Conservation (phyloP, 2,113 vertebrate genomes). For the Dissostichus mawsoni region DNA sequence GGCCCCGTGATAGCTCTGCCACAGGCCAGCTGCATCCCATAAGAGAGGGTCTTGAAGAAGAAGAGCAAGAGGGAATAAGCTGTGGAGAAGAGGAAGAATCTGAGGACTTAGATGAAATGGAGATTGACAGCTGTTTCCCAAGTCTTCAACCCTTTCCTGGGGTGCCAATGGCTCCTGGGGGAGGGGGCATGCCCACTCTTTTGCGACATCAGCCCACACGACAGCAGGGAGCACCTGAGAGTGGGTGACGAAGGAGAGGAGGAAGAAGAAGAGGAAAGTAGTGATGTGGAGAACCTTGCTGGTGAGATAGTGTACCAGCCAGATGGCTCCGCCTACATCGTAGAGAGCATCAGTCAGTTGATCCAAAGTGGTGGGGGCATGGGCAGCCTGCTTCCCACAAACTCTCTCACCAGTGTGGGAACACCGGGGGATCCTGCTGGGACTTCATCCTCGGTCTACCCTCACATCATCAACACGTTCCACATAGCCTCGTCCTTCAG, state of each 20-base stretch:
- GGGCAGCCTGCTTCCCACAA: conserved; percentile 88
- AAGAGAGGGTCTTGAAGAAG: conserved; percentile 85
- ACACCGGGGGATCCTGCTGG: conserved; percentile 89
- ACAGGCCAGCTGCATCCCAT: conserved; percentile 77
- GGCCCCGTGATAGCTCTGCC: conserved; percentile 72
- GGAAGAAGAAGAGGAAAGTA: conserved; percentile 93
- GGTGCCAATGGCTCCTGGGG: conserved; percentile 81
- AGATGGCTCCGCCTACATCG: conserved; percentile 98
- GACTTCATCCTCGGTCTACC: conserved; percentile 92
- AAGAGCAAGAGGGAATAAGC: conserved; percentile 87
- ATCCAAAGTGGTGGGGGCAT: conserved; percentile 90
- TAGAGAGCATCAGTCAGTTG: conserved; percentile 98
- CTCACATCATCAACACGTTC: conserved; percentile 99
- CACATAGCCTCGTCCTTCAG: conserved; percentile 99
- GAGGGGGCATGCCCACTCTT: conserved; percentile 83
- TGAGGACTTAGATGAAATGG: conserved; percentile 94
- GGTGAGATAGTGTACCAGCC: conserved; percentile 99
- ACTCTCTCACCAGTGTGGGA: conserved; percentile 87
- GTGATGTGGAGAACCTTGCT: conserved; percentile 99
- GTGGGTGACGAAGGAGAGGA: conserved; percentile 94
- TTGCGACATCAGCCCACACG: conserved; percentile 81
- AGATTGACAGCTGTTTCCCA: conserved; percentile 87
- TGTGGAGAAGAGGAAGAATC: conserved; percentile 92
- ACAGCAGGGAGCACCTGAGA: conserved; percentile 84
- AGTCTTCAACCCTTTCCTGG: conserved; percentile 87